A percentile compares a stretch with the other conserved stretches of the same genome.
Evolutionary conservation across 2,888 invertebrate species (phyloP).

Genomic region (Eutolmus rufibarbis): DNA sequence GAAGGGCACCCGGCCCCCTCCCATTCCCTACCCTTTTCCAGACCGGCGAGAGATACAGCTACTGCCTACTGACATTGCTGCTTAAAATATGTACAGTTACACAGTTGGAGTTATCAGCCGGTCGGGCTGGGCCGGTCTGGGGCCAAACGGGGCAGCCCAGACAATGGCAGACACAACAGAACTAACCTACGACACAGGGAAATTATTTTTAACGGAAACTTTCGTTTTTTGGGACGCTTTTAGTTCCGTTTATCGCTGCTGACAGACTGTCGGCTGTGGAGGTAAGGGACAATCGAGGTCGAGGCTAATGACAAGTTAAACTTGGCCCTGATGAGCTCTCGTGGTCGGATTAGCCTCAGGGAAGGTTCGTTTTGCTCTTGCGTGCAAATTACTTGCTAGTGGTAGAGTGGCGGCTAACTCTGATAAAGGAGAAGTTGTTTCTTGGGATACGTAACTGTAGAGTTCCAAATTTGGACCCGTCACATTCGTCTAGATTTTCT

Average conservation of each 20-base stretch:
- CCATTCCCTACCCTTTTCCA: not conserved
- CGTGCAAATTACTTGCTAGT: not conserved
- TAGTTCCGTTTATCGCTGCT: conserved; percentile 17
- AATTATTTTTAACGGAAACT: conserved; percentile 39
- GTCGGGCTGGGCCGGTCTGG: not conserved
- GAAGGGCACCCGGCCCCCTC: conserved; percentile 11
- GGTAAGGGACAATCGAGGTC: not conserved
- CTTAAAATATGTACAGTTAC: conserved; percentile 36
- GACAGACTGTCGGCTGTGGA: not conserved
- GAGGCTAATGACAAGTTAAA: conserved; percentile 21
- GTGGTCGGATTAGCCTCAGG: not conserved
- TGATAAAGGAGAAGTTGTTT: not conserved
- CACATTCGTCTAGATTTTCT: not conserved
- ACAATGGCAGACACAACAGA: conserved; percentile 38
- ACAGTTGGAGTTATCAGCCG: conserved; percentile 9
- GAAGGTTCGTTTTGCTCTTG: not conserved
- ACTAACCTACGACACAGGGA: conserved; percentile 37
- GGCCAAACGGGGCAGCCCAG: not conserved
- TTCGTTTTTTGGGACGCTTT: conserved; percentile 36
- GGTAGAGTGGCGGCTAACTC: not conserved
- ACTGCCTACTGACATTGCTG: not conserved
- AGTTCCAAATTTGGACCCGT: not conserved
- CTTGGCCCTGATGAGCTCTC: not conserved
- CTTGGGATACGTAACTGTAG: not conserved
- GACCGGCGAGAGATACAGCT: not conserved